These are phyloP conservation scores for Stenodera caucasica DNA, from an alignment of 2,888 invertebrate genomes.

Conservation along the genomic window DNA sequence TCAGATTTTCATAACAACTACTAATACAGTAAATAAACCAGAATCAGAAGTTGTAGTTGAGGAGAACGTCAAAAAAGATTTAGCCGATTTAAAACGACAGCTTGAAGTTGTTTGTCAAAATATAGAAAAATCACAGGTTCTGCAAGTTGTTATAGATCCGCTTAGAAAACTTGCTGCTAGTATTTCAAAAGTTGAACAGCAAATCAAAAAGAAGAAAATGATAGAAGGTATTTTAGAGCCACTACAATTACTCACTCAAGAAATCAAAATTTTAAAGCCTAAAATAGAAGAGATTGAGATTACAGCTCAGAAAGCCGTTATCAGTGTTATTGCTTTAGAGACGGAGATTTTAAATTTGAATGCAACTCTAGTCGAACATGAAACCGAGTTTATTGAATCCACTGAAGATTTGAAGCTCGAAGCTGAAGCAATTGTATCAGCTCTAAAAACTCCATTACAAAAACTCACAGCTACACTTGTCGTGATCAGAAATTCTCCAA, in stretches of 20 bases:
- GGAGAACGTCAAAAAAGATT: background rate
- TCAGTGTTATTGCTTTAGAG: slow-evolving; percentile 27
- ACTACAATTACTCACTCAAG: slow-evolving; percentile 22
- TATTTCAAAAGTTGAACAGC: background rate
- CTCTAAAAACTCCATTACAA: slow-evolving; percentile 22
- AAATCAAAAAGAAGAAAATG: slow-evolving; percentile 12
- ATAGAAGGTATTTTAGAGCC: slow-evolving; percentile 21
- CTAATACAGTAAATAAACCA: background rate
- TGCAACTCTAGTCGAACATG: slow-evolving; percentile 9
- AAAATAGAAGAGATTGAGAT: slow-evolving; percentile 22
- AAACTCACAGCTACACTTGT: slow-evolving; percentile 22
- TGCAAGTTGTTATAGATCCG: background rate
- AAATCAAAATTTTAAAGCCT: slow-evolving; percentile 23
- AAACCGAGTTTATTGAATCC: background rate
- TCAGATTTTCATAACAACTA: background rate
- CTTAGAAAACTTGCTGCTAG: background rate
- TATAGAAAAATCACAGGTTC: background rate
- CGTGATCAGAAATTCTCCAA: slow-evolving; percentile 16
- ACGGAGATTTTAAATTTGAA: slow-evolving; percentile 21
- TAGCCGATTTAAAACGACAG: background rate
- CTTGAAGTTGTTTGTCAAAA: slow-evolving; percentile 1
- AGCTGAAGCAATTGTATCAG: background rate
- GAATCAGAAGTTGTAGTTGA: background rate
- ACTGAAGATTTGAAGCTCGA: background rate
- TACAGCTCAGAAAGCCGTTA: slow-evolving; percentile 25